Percentiles rank a stretch among this genome's conserved stretches.
Conservation (phyloP, 2,797 vertebrate genomes). For the Botia almorhae region DNA sequence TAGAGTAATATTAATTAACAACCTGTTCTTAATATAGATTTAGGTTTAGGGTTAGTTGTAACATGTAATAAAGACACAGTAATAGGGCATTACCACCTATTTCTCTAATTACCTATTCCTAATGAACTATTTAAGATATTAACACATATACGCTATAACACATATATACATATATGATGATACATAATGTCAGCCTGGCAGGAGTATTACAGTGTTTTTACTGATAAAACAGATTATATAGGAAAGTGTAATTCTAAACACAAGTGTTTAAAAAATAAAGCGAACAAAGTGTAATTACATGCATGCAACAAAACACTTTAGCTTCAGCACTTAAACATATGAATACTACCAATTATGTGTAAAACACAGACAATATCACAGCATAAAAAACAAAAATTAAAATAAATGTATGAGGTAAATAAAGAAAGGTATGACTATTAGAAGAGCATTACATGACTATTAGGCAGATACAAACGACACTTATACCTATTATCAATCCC, state of each 20-base stretch:
- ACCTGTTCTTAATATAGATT: no score
- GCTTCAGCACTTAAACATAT: background rate
- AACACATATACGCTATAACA: no score
- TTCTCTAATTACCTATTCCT: no score
- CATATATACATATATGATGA: background rate
- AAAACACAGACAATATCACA: conserved; percentile 24
- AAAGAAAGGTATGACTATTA: conserved; percentile 19
- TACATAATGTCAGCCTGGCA: background rate
- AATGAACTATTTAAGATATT: no score
- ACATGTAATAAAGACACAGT: no score
- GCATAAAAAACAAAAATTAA: background rate
- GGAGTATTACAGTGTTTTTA: background rate
- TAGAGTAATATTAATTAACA: no score
- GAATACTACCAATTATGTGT: conserved; percentile 33
- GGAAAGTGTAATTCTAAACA: background rate
- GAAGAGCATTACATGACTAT: background rate
- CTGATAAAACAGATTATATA: conserved; percentile 18
- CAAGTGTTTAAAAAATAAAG: conserved; percentile 12
- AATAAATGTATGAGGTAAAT: conserved; percentile 10
- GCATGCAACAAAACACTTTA: conserved; percentile 49
- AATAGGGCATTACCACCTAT: no score
- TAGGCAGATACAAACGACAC: conserved; percentile 59
- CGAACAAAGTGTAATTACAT: conserved; percentile 10
- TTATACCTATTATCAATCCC: conserved; percentile 92
- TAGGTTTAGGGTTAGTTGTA: no score